phyloP scores from a whole-genome alignment of 64 coral and sea anemone species.

The Actinia tenebrosa region DNA sequence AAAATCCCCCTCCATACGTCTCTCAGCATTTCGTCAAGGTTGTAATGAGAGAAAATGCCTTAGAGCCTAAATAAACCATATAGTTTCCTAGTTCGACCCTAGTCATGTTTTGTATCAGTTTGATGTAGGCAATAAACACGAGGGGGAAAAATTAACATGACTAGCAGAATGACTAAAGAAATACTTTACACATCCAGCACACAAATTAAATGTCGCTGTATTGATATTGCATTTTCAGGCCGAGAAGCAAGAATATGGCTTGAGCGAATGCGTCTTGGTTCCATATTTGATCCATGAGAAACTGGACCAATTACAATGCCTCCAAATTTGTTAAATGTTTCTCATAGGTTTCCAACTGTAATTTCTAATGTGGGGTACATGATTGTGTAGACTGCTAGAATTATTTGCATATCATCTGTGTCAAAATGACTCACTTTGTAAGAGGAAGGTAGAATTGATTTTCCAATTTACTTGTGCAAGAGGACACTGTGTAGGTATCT shows the following conservation, averaged over 20 bases:
- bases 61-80: too few species aligned
- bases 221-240: constrained; percentile 18
- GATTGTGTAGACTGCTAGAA: constrained; percentile 44
- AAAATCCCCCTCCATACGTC: too few species aligned
- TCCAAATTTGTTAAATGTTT: constrained; percentile 53
- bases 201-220: constrained; percentile 22
- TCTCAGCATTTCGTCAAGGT: too few species aligned
- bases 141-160: too few species aligned
- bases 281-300: constrained; percentile 34
- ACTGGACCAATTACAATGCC: constrained; percentile 33
- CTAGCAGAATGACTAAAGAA: constrained; percentile 52
- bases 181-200: constrained; percentile 23
- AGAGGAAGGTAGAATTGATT: constrained; percentile 16
- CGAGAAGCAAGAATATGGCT: constrained; percentile 51
- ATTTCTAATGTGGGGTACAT: constrained; percentile 15
- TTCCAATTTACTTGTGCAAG: constrained; percentile 45
- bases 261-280: constrained; percentile 45
- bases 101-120: too few species aligned
- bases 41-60: too few species aligned
- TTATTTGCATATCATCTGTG: constrained; percentile 35
- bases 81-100: too few species aligned
- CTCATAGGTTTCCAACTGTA: not conserved
- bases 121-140: too few species aligned
- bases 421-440: constrained; percentile 52
- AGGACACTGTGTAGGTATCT: constrained; percentile 23